Base-by-base conservation (phyloP, 1,140 invertebrate genomes). In the Ceratina calcarata region DNA sequence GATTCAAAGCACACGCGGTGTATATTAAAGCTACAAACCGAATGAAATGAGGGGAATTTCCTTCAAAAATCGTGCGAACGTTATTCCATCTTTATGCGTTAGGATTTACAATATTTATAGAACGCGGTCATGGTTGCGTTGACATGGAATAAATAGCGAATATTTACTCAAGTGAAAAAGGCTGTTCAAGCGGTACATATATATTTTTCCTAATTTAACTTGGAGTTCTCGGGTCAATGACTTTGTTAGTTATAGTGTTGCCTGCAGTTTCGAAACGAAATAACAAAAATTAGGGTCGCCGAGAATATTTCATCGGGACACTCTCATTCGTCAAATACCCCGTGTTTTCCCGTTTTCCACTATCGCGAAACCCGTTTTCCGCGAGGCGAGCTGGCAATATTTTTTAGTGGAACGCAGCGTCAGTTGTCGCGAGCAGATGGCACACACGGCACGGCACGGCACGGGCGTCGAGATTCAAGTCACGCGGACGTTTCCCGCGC, bases 401-500 rank as follows among this genome's bases (percentile, higher is more conserved):
- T 78, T 70, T 70, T 71, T 71, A 67, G 68, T 68, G 58, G 27
- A 55, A 45, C 45, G 20, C 53, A 68, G 62, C 53, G 73, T 68
- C 53, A 65, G 64, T 68, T 68, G 73, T 67, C 53, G 51, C 73
- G 32, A 58, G 3, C 73, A 68, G 73, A 76, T 68, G 57, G 68
- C n/a, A 62, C 27, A 13, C 1, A n/a, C 16, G 37, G 37, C 37
- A 45, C 37, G 37, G 37, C 37, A 45, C 37, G 37, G 37, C 37
- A 32, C 27, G 27, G 3, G 10, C 51, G 57, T 49, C 55, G 57
- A 3, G 45, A 78, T 71, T 78, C 58, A 13, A 70, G 75, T 78
- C 75, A 78, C 75, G 75, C 67, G 58, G 22, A 71, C 67, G 45
- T 61, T 70, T 71, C 51, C 45, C 77, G 77, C 69, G 69, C 51